phyloP scores from a whole-genome alignment of 1,140 invertebrate genomes.

The Drosophila sulfurigaster region DNA sequence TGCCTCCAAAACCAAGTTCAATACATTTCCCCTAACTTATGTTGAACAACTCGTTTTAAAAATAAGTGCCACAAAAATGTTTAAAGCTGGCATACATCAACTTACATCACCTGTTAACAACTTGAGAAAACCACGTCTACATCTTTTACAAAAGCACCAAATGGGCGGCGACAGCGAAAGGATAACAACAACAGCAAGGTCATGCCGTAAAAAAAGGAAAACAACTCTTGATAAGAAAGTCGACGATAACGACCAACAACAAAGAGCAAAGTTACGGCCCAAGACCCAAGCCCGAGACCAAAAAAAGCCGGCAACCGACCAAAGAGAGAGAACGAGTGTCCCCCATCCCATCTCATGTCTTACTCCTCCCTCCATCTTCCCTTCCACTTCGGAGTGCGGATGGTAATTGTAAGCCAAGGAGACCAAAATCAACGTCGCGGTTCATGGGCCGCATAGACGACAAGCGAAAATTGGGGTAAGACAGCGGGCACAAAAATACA shows the following conservation, averaged over 20 bases:
- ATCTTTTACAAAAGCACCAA: neutral
- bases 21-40: neutral
- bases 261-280: slow-evolving; percentile 31
- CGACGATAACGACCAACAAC: slow-evolving; percentile 38
- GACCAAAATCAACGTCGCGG: neutral
- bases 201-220: slow-evolving; percentile 64
- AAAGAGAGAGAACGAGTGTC: neutral
- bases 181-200: slow-evolving; percentile 55
- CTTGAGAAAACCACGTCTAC: neutral
- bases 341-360: neutral
- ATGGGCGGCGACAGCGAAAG: slow-evolving; percentile 21
- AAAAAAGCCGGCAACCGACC: neutral
- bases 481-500: slow-evolving; percentile 3
- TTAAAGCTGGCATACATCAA: neutral
- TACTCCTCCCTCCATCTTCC: neutral
- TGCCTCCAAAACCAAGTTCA: no score
- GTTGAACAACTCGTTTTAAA: no score
- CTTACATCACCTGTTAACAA: slow-evolving; percentile 1
- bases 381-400: neutral
- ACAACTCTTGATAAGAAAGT: slow-evolving; percentile 23
- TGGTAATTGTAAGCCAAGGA: slow-evolving; percentile 7
- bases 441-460: slow-evolving; percentile 10
- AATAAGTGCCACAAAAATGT: neutral
- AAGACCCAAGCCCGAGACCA: slow-evolving; percentile 6
- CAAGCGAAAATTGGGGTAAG: slow-evolving; percentile 26